Base-by-base conservation (phyloP, 2,888 invertebrate species). In the Eristalis intricaria region DNA sequence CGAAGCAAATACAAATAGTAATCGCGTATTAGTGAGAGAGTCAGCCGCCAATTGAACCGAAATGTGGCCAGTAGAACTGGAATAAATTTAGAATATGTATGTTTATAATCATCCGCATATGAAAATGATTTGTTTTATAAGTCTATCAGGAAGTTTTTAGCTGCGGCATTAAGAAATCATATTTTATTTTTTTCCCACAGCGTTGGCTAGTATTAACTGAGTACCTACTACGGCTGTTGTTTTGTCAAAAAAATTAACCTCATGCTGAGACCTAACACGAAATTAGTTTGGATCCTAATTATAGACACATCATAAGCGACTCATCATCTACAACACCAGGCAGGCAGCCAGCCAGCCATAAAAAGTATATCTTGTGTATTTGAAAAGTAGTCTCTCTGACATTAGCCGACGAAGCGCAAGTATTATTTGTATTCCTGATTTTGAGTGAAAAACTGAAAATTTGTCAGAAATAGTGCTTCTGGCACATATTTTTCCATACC, bases 241-340 rank as follows among this genome's bases (percentile, higher is more conserved):
- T 15, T 56, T 74, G 50, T 50, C 50, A 8, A 56, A 64, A 32
- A 11, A 50, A 19, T 32, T 8, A 43, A 35, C 32, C 63, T 43
- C 74, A 74, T 22, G 64, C 50, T 23, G 32, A 32, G 64, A 73
- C 29, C 38, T 19, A 23, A 26, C 40, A 40, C 22, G 11, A 63
- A 68, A 50, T 61, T 61, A 77, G 43, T 61, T 77, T 68, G 32
- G 69, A 69, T 26, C 29, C 26, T 40, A 50, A 61, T 77, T 77
- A 69, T 43, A 69, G 68, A 77, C 68, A 68, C 60, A 69, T 43
- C 40, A 61, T 76, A 68, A 76, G 56, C 56, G 43, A 68, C 66
- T 68, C 61, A 61, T 68, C 76, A 60, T 65, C 26, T 32, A 32
- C 23, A 50, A 26, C 26, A 11, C 58, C 50, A 5, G n/a, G 2